Conservation (phyloP, 2,113 vertebrate species). For the Pao palembangensis region DNA sequence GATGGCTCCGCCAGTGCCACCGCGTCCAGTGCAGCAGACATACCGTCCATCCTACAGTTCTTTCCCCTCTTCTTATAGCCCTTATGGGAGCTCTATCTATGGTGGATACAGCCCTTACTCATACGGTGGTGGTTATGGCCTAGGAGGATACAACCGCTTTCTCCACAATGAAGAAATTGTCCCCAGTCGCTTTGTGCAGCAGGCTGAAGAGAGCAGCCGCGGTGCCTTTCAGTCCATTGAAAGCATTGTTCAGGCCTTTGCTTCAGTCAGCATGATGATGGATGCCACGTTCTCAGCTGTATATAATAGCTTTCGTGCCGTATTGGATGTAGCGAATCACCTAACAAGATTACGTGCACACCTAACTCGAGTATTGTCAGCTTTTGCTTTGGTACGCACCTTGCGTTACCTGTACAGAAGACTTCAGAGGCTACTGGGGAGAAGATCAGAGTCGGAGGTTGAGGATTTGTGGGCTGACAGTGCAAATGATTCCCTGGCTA, state of each 20-base stretch:
- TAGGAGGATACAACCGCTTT: slow-evolving; percentile 83
- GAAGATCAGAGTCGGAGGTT: slow-evolving; percentile 78
- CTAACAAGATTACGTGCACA: slow-evolving; percentile 90
- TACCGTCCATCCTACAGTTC: slow-evolving; percentile 86
- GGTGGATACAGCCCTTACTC: slow-evolving; percentile 74
- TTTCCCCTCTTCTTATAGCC: slow-evolving; percentile 83
- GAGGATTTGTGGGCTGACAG: slow-evolving; percentile 95
- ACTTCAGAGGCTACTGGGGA: slow-evolving; percentile 83
- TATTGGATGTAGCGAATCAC: slow-evolving; percentile 96
- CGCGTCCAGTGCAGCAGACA: slow-evolving; percentile 82
- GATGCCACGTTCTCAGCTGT: slow-evolving; percentile 97
- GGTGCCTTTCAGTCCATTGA: slow-evolving; percentile 97
- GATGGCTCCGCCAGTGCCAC: slow-evolving; percentile 85
- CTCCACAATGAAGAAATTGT: slow-evolving; percentile 79
- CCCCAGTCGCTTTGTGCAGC: slow-evolving; percentile 93
- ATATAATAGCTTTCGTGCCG: slow-evolving; percentile 96
- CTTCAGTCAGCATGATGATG: slow-evolving; percentile 98
- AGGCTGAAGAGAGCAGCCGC: slow-evolving; percentile 96
- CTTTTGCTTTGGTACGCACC: slow-evolving; percentile 92
- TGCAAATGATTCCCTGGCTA: slow-evolving; percentile 73
- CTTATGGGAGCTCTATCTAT: slow-evolving; percentile 72
- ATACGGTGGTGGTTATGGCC: slow-evolving; percentile 69
- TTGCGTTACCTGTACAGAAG: slow-evolving; percentile 87
- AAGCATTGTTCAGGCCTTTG: slow-evolving; percentile 95
- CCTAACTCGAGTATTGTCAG: slow-evolving; percentile 93